A percentile compares a stretch with the other conserved stretches of the same genome.
phyloP scores from a whole-genome alignment of 2,797 vertebrate species.

The Rhyacichthys aspro region DNA sequence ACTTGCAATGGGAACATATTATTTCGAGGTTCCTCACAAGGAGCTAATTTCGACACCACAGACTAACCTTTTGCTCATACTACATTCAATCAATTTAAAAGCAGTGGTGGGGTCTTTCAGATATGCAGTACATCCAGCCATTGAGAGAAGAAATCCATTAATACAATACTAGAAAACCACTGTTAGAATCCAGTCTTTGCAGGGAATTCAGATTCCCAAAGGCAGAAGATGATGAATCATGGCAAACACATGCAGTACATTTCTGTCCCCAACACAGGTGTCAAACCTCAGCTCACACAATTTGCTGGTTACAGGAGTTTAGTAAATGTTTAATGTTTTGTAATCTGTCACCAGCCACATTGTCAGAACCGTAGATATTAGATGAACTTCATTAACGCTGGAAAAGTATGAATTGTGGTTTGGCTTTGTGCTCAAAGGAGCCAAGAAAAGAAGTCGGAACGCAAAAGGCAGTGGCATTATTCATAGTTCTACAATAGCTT shows the following conservation, averaged over 20 bases:
- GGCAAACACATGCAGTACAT: slow-evolving; percentile 35
- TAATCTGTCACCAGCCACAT: slow-evolving; percentile 4
- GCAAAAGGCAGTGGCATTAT: slow-evolving; percentile 61
- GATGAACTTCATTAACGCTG: slow-evolving; percentile 48
- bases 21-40: slow-evolving; percentile 56
- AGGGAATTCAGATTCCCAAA: slow-evolving; percentile 46
- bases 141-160: slow-evolving; percentile 66
- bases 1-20: slow-evolving; percentile 68
- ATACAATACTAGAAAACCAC: slow-evolving; percentile 71
- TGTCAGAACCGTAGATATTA: slow-evolving; percentile 28
- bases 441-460: slow-evolving; percentile 53
- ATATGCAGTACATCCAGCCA: slow-evolving; percentile 37
- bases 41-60: slow-evolving; percentile 54
- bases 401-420: slow-evolving; percentile 33
- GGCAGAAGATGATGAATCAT: slow-evolving; percentile 43
- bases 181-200: slow-evolving; percentile 58
- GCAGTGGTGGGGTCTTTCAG: slow-evolving; percentile 47
- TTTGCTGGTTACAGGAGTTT: slow-evolving; percentile 17
- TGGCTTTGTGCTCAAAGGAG: slow-evolving; percentile 51
- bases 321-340: slow-evolving; percentile 16
- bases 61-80: slow-evolving; percentile 59
- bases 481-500: slow-evolving; percentile 74
- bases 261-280: slow-evolving; percentile 11
- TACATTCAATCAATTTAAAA: slow-evolving; percentile 67
- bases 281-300: slow-evolving; percentile 5